Evolutionary conservation across 2,797 vertebrate species (phyloP), one percentile per base, ranked within the genome.

Genomic region (Leucoraja ocellata): DNA sequence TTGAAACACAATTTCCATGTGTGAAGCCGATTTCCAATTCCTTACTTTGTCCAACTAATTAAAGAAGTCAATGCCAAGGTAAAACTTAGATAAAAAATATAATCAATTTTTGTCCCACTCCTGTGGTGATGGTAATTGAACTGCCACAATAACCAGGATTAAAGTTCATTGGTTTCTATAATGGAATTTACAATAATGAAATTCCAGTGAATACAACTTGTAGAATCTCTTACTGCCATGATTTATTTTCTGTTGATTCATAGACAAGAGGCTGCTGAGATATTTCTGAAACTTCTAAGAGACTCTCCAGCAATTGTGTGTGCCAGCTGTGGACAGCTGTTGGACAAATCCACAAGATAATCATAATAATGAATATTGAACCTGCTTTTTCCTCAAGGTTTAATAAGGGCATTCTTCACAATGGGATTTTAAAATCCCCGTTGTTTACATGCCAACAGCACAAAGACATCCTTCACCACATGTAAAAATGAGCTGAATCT

Each of bases 381-480:
- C 23, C 71, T 54, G 13, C 9, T 74, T 91, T 23, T 91, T 73
- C 65, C 65, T 68, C 16, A 32, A 6, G 46, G 39, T 92, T 92
- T 92, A 92, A 74, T 74, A 92, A 92, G 90, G 25, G 25, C 25
- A 54, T 28, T n/a, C 39, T 74, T 54, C 46, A 58, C 71, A 54
- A 6, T 23, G 28, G 23, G 39, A 25, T 76, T 74, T 74, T 73
- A 58, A 92, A 92, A 14, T 92, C 71, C 68, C 71, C 10, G 58
- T 74, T 91, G 71, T 91, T 91, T 74, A 91, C 39, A 39, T 74
- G 46, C 90, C 90, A 46, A 92, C 28, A 39, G 68, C 71, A 74
- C 9, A 74, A 39, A 2, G 58, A 92, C 39, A 74, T 74, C 5
- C 28, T 74, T 92, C 71, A 74, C 36, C 13, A 76, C 21, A 76